A percentile compares a stretch with the other conserved stretches of the same genome.
Conservation (phyloP, 2,113 vertebrate genomes). For the Vireo altiloquus region DNA sequence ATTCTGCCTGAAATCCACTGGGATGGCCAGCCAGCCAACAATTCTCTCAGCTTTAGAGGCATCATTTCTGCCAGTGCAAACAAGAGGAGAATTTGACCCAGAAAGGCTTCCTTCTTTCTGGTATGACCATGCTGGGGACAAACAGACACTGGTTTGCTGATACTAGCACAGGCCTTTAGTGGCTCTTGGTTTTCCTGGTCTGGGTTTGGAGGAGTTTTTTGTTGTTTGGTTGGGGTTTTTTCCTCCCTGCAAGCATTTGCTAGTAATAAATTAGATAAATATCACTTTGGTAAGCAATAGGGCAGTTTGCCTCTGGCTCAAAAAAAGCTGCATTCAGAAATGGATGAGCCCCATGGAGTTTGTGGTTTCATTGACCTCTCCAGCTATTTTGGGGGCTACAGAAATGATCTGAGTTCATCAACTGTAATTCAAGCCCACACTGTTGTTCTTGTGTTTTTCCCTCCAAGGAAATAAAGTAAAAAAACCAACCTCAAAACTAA, state of each 20-base stretch:
- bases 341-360: not conserved
- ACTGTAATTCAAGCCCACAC: not conserved
- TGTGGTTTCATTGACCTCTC: conserved; percentile 18
- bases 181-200: not conserved
- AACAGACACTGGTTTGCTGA: not conserved
- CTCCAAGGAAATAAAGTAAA: not conserved
- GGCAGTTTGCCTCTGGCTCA: not conserved
- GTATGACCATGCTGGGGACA: rapidly evolving
- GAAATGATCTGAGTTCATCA: conserved; percentile 32
- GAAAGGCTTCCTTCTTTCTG: not conserved
- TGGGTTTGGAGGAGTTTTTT: not conserved
- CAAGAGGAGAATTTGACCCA: not conserved
- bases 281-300: not conserved
- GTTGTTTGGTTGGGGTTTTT: not conserved
- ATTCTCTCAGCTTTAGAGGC: conserved; percentile 1
- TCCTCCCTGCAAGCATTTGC: not conserved
- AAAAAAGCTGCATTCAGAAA: not conserved
- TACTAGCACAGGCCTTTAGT: not conserved
- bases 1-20: not conserved
- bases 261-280: conserved; percentile 30
- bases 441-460: not conserved
- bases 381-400: conserved; percentile 8
- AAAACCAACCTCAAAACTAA: not conserved
- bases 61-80: not conserved
- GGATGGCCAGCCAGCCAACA: not conserved